These are phyloP conservation scores for Heliothis peltigera DNA, from an alignment of 2,888 invertebrate genomes.

Conservation along the genomic window DNA sequence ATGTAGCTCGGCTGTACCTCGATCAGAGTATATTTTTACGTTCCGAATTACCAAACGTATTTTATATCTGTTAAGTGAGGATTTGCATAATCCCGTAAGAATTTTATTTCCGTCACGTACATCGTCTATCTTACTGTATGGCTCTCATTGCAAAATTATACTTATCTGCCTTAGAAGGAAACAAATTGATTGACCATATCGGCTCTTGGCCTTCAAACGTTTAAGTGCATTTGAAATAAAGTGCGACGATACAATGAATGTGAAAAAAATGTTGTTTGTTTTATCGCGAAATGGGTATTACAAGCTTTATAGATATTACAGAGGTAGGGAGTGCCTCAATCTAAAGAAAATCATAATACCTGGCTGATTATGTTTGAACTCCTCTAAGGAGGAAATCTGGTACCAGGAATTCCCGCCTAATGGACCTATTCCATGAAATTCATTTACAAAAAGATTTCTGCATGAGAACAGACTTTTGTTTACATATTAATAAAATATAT, in stretches of 20 bases:
- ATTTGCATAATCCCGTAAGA: background rate
- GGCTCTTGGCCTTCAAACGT: constrained; percentile 19
- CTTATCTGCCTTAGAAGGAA: background rate
- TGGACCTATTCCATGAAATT: too few relatives aligned
- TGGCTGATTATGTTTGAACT: too few relatives aligned
- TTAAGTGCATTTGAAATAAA: constrained; percentile 33
- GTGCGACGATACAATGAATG: constrained; percentile 1
- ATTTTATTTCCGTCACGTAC: background rate
- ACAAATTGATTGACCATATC: constrained; percentile 9
- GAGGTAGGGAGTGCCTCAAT: too few relatives aligned
- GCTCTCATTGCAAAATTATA: constrained; percentile 9
- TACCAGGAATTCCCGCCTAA: too few relatives aligned
- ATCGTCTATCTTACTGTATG: background rate
- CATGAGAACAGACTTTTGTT: too few relatives aligned
- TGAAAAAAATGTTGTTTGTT: background rate
- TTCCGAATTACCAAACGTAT: background rate
- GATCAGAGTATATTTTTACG: too few relatives aligned
- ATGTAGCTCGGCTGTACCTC: background rate
- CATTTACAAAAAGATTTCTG: too few relatives aligned
- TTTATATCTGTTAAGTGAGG: background rate
- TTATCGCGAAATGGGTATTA: background rate
- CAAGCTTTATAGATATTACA: too few relatives aligned
- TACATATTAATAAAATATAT: too few relatives aligned
- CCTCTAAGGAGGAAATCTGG: too few relatives aligned
- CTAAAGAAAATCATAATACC: too few relatives aligned